Conservation (phyloP, 2,113 vertebrate genomes). For the Nymphicus hollandicus region DNA sequence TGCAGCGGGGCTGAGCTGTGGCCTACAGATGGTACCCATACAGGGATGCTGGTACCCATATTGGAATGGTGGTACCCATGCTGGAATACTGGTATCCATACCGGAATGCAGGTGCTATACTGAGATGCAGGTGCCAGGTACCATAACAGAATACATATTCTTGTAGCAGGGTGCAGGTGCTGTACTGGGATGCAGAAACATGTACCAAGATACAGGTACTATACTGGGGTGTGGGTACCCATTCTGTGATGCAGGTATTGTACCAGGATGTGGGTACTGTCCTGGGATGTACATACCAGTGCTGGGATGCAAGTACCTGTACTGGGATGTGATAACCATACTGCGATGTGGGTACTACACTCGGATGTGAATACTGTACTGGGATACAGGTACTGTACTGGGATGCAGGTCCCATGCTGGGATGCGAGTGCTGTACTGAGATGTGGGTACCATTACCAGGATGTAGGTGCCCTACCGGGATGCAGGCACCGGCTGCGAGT, state of each 20-base stretch:
- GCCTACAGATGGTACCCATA: background rate
- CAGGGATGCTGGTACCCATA: background rate
- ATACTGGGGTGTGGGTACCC: background rate
- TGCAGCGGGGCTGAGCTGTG: accelerated
- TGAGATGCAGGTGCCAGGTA: background rate
- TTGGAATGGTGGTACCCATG: accelerated
- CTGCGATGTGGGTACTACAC: accelerated
- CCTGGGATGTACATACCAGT: background rate
- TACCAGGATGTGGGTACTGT: background rate
- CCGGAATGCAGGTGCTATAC: no score
- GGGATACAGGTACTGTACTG: background rate
- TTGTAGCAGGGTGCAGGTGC: background rate
- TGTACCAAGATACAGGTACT: no score
- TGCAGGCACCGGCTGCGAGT: background rate
- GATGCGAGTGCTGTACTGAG: background rate
- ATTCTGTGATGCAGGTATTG: background rate
- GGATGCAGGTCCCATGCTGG: background rate
- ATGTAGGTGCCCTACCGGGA: background rate
- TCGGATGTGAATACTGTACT: no score
- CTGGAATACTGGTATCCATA: background rate
- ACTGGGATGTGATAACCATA: background rate
- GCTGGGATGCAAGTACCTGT: background rate
- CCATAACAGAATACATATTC: background rate
- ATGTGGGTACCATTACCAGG: accelerated
- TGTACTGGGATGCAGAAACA: background rate